Evolutionary conservation across 2,113 vertebrate genomes (phyloP).

Genomic region (Ellobius talpinus): DNA sequence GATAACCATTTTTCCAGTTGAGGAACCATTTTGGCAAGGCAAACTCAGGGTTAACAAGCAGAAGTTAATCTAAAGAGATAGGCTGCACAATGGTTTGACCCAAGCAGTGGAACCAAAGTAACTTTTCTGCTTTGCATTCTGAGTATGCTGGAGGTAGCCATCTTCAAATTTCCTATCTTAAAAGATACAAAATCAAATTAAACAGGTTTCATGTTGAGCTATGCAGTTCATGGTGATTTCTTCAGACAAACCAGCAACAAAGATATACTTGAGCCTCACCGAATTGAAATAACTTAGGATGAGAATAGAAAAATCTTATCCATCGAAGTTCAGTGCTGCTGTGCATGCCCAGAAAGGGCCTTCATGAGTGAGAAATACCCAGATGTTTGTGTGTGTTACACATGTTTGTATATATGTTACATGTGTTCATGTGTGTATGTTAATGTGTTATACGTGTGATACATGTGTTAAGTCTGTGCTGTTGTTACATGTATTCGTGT

Average conservation of each 20-base stretch:
- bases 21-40: slow-evolving; percentile 41
- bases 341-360: background rate
- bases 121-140: background rate
- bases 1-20: slow-evolving; percentile 50
- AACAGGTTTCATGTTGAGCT: slow-evolving; percentile 44
- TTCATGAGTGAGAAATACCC: slow-evolving; percentile 36
- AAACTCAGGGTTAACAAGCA: slow-evolving; percentile 46
- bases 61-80: slow-evolving; percentile 65
- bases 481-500: background rate
- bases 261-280: background rate
- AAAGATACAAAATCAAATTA: slow-evolving; percentile 54
- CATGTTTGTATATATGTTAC: background rate
- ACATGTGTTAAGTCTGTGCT: background rate
- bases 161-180: slow-evolving; percentile 19
- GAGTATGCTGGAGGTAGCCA: background rate
- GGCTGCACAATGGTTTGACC: background rate
- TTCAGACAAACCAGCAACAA: slow-evolving; percentile 31
- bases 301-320: slow-evolving; percentile 1
- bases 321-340: background rate
- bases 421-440: too few species aligned
- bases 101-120: background rate
- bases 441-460: background rate
- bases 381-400: background rate
- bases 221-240: background rate
- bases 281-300: slow-evolving; percentile 56